These are phyloP conservation scores for Cyclophora punctaria DNA, from an alignment of 2,888 invertebrate species.

Conservation along the genomic window DNA sequence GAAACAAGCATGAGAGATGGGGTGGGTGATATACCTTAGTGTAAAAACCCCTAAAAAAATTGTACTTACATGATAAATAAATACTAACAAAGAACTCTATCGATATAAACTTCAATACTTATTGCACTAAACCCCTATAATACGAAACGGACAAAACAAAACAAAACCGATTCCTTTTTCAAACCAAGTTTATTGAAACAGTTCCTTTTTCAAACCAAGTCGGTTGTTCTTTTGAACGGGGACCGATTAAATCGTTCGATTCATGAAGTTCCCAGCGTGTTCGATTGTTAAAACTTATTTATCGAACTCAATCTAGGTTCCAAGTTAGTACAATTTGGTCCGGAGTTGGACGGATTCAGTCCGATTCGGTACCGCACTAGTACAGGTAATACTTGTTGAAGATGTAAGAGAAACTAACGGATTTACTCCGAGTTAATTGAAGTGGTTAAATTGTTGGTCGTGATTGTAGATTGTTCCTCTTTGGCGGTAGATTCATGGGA, in stretches of 20 bases:
- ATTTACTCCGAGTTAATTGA: constrained; percentile 17
- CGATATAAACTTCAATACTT: too few species aligned
- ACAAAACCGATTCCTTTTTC: too few species aligned
- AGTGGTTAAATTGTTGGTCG: constrained; percentile 10
- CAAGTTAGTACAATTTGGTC: not conserved
- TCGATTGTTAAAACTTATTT: constrained; percentile 36
- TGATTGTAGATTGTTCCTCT: not conserved
- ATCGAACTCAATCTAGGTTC: constrained; percentile 20
- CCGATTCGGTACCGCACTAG: not conserved
- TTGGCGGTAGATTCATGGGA: not conserved
- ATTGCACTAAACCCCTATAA: too few species aligned
- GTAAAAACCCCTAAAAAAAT: too few species aligned
- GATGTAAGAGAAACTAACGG: not conserved
- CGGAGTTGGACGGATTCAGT: not conserved
- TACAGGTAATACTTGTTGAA: not conserved
- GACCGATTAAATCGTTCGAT: constrained; percentile 5
- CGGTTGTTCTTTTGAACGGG: too few species aligned
- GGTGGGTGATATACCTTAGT: too few species aligned
- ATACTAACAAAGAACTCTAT: too few species aligned
- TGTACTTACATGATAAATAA: too few species aligned
- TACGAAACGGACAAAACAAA: too few species aligned
- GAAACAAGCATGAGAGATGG: too few species aligned
- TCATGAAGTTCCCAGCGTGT: constrained; percentile 11
- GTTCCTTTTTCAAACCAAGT: too few species aligned
- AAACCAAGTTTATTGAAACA: too few species aligned